Base-by-base conservation (phyloP, 2,888 invertebrate genomes). In the Corbicula japonica region DNA sequence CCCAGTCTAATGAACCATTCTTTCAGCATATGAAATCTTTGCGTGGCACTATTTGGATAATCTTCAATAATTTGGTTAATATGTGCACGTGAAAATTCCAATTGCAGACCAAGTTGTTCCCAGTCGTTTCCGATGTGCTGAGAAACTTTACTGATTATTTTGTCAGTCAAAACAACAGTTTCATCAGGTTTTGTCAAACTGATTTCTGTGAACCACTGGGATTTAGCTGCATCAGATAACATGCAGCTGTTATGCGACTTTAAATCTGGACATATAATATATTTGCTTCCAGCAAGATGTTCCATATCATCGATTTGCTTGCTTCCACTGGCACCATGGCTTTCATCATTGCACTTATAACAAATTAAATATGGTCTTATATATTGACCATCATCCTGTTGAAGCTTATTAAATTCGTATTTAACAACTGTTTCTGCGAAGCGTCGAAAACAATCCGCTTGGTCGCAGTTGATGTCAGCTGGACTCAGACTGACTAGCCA, bases 1-100 rank as follows among this genome's bases (percentile, higher is more conserved):
- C 12, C 15, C 1, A 10, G 3, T 28, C 15, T 1, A 4, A 28
- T 12, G 12, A 15, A 18, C 54, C 54, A 54, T 23, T 28, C 10
- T 30, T 18, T 30, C 8, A 54, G 15, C 54, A 54, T 54, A 2
- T 54, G 12, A 50, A 34, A 63, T 18, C 56, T 72, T 34, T 65
- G 72, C 0, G 35, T 48, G 1, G 63, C 32, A 15, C 61, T 48
- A 32, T 56, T 28, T 3, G 63, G 56, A 2, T 48, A 44, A 28
- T 72, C 72, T 44, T 54, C 44, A 21, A 54, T 63, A 21, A 72
- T 46, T 32, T 56, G 61, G 18, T 72, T 65, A 18, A 72, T 54
- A n/a, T 63, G 32, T 8, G 41, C 50, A 6, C 46, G 15, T 26
- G 32, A 21, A 5, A 72, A 34, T 18, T 58, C 72, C 1, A 72